Evolutionary conservation across 2,888 invertebrate species (phyloP), one percentile per base, ranked within the genome.

Genomic region (Esperia sulphurella): DNA sequence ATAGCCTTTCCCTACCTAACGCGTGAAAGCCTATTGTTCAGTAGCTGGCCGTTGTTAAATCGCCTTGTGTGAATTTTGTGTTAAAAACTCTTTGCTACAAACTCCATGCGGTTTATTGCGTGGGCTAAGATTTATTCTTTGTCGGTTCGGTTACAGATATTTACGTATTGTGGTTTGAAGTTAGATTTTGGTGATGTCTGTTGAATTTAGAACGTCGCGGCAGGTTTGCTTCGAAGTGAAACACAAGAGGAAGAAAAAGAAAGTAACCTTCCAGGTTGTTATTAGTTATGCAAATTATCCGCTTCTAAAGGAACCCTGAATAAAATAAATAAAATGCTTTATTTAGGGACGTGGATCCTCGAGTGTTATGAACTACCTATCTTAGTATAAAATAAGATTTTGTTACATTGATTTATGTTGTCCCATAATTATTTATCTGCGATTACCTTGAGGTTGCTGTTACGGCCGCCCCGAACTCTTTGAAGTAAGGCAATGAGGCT

Each of bases 201-300:
- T 73, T 52, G 82, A 85, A 63, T 73, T 74, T 57, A 82, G 74
- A 65, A 75, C 78, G 33, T 65, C 73, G 44, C 72, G 79, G 35
- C 71, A 72, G 62, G 66, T 79, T 56, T 77, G 78, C 63, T 82
- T 83, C 48, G 81, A 85, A 71, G 75, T 85, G 58, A 85, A 82
- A 63, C 80, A 79, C 55, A 81, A 64, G 57, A 76, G 73, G 59
- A 81, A 75, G 43, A 84, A 79, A 71, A 87, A 83, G 74, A 79
- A 71, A 71, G 86, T 88, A 51, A 77, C 81, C 48, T 88, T 86
- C 74, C 75, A 85, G 86, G 87, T 82, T n/a, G n/a, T n/a, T n/a
- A n/a, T n/a, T n/a, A n/a, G n/a, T n/a, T n/a, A n/a, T n/a, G n/a
- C n/a, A n/a, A 45, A 41, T 52, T 47, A 45, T 49, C 46, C 43